These are phyloP conservation scores for Pangasius macronema DNA, from an alignment of 2,797 vertebrate species.

Conservation along the genomic window DNA sequence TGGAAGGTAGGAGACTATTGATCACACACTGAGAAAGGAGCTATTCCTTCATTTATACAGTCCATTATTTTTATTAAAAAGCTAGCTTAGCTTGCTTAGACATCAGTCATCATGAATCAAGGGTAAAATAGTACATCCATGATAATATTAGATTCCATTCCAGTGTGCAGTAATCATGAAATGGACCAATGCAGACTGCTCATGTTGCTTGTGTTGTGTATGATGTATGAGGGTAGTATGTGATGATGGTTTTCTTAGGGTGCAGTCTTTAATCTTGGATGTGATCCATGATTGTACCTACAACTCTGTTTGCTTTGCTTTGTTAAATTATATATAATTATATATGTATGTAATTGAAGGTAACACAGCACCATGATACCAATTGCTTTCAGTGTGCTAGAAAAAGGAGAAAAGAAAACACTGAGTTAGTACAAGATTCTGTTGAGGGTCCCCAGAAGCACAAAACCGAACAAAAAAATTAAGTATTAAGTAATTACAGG, in stretches of 20 bases:
- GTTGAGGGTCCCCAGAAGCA: neutral
- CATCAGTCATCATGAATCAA: slow-evolving; percentile 1
- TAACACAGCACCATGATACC: neutral
- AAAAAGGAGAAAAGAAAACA: neutral
- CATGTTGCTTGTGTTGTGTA: slow-evolving; percentile 4
- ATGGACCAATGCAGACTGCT: slow-evolving; percentile 1
- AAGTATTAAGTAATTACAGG: neutral
- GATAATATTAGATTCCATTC: slow-evolving; percentile 21
- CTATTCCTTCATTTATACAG: neutral
- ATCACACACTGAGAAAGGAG: slow-evolving; percentile 4
- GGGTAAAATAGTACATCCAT: slow-evolving; percentile 17
- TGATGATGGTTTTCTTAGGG: neutral
- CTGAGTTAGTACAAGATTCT: neutral
- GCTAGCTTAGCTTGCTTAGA: slow-evolving; percentile 4
- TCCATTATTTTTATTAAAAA: slow-evolving; percentile 35
- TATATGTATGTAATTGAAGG: neutral
- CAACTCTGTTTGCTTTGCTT: neutral
- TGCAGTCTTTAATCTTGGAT: neutral
- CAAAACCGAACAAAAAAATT: neutral
- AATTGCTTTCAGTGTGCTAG: neutral
- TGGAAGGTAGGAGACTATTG: neutral
- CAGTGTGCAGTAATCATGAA: slow-evolving; percentile 12
- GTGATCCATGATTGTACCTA: neutral
- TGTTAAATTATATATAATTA: too few relatives aligned
- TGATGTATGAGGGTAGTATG: neutral